Base-by-base conservation (phyloP, 2,797 vertebrate genomes). In the Perdix hodgsoniae region DNA sequence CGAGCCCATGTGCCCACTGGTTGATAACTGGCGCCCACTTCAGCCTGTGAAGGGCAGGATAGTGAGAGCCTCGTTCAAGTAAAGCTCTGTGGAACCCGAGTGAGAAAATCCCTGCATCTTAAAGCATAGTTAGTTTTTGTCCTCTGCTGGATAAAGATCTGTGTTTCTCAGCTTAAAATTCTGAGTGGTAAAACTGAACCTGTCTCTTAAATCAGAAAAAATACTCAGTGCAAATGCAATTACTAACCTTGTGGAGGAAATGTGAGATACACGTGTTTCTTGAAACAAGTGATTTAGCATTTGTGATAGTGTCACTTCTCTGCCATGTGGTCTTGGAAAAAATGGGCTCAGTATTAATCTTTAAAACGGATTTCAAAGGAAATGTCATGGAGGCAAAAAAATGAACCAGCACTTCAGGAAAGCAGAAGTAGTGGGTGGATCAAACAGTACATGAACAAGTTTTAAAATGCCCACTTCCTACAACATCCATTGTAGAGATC, bases 1-100 rank as follows among this genome's bases (percentile, higher is more conserved):
- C 0, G 98, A 99, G 42, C 77, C 97, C 3, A 73, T 96, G 2
- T 98, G 96, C 86, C 98, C 98, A 86, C 98, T 99, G 97, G 97
- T 98, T 95, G 96, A 99, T 96, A 99, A 99, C 97, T 99, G 98
- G 98, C 99, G 99, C 14, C 99, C 99, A 11, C 98, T 98, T 1
- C 99, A 99, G 97, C 98, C 99, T 9, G 92, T 99, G 77, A 99
- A 99, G 88, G 98, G 97, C 80, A 98, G 99, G 91, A 4, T 96
- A 64, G 98, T 99, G 94, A 98, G 94, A 80, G 98, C 99, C 65
- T 99, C 98, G 3, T 99, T 99, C 97, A 89, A 99, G 76, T 99
- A 97, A 98, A 90, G 82, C 42, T n/a, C 42, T 11, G 2, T 50
- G 60, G 61, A 86, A 90, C 33, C 64, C 22, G 63, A 87, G 73